Base-by-base conservation (phyloP, 2,113 vertebrate species). In the Rutilus rutilus region DNA sequence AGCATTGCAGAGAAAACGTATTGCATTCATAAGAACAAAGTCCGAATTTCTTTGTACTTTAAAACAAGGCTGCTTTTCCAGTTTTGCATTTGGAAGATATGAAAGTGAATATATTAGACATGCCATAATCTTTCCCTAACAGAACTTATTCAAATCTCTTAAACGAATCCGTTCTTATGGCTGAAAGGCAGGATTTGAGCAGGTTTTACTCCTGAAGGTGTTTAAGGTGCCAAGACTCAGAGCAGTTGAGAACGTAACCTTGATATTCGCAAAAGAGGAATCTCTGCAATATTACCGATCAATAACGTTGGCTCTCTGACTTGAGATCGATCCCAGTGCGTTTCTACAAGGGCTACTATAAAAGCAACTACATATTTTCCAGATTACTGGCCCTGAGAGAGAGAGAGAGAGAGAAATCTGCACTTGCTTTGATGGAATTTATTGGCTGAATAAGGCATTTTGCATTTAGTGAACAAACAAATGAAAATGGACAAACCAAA, bases 31-130 rank as follows among this genome's bases (percentile, higher is more conserved):
- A 23, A 23, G 67, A 42, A 71, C 10, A 75, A n/a, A 47, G n/a
- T 6, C 10, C n/a, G 67, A 23, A 42, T 71, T 12, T 42, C 42
- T 50, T 75, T 75, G 71, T 50, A 7, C n/a, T 27, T 75, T 75
- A 14, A 75, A 17, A 47, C 42, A 45, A 47, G 42, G 23, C 21
- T 42, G 42, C 36, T 42, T 71, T 42, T 42, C 36, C 71, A 47
- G 4, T 47, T 27, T 75, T 5, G n/a, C n/a, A 45, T 27, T 50
- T 25, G 11, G 71, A 50, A 47, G 23, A 75, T 50, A 42, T 75
- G 71, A 50, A 75, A 27, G 42, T 75, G 42, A 74, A 74, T 50
- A 75, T 27, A 75, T 50, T 75, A 75, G 4, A 75, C 12, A 6
- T 47, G 15, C 42, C 25, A 19, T 50, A 27, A 75, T 75, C 71